phyloP scores from a whole-genome alignment of 2,113 vertebrate species.

The Isurus oxyrinchus region DNA sequence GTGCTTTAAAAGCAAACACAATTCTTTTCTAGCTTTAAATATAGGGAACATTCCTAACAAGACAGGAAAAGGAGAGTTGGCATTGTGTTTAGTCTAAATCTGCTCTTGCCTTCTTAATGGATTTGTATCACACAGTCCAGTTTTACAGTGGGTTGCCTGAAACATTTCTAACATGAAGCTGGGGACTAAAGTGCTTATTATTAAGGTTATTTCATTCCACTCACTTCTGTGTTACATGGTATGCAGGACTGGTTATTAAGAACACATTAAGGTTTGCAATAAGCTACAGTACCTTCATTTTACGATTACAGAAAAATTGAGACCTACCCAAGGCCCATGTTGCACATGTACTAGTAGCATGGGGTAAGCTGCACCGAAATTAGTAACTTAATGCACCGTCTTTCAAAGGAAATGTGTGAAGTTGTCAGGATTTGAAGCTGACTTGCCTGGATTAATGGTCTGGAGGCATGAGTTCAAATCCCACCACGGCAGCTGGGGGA shows the following conservation, averaged over 20 bases:
- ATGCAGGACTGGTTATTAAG: neutral
- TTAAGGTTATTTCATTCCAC: neutral
- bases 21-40: neutral
- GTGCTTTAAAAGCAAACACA: neutral
- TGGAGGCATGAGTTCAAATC: neutral
- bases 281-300: neutral
- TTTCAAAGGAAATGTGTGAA: neutral
- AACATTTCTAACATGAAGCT: neutral
- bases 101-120: neutral
- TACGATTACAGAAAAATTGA: neutral
- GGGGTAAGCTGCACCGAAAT: neutral
- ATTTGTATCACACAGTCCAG: neutral
- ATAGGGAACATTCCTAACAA: neutral
- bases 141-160: neutral
- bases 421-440: neutral
- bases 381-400: neutral
- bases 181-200: neutral
- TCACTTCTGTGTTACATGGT: neutral
- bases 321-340: neutral
- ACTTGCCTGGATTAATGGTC: neutral
- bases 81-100: neutral
- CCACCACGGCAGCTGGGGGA: neutral
- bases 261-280: neutral
- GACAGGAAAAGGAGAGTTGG: neutral
- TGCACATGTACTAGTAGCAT: neutral